phyloP scores from a whole-genome alignment of 2,888 invertebrate genomes.

The Mycogona germanica region DNA sequence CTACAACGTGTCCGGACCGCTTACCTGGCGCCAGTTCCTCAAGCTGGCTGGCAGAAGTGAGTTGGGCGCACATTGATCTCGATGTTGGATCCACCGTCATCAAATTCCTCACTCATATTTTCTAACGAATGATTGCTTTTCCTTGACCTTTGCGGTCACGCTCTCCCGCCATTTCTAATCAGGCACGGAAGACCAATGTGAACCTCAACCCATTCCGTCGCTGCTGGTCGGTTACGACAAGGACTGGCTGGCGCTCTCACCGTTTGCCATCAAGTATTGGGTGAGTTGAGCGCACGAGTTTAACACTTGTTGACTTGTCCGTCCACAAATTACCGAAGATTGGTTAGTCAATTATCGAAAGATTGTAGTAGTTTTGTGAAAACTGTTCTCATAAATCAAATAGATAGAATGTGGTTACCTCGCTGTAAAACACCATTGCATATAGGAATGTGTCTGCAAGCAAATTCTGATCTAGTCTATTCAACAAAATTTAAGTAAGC shows the following conservation, averaged over 20 bases:
- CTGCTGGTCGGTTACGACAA: slow-evolving; percentile 88
- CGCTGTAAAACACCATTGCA: too few species aligned
- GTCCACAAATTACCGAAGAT: not conserved
- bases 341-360: too few species aligned
- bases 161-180: slow-evolving; percentile 3
- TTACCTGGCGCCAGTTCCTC: slow-evolving; percentile 98
- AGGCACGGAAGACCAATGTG: slow-evolving; percentile 86
- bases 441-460: too few species aligned
- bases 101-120: not conserved
- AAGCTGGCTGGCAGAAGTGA: slow-evolving; percentile 74
- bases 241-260: slow-evolving; percentile 90
- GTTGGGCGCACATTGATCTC: slow-evolving; percentile 4
- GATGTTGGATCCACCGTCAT: not conserved
- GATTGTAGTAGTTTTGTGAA: too few species aligned
- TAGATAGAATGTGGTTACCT: too few species aligned
- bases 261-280: slow-evolving; percentile 89
- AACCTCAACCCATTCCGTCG: slow-evolving; percentile 93
- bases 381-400: too few species aligned
- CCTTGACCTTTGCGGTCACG: not conserved
- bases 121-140: not conserved
- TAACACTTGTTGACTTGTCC: not conserved
- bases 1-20: slow-evolving; percentile 82
- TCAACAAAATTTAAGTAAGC: too few species aligned
- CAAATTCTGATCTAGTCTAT: too few species aligned
- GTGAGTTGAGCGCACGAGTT: too few species aligned